Evolutionary conservation across 2,113 vertebrate genomes (phyloP), one percentile per base, ranked within the genome.

Genomic region (Procapra przewalskii): DNA sequence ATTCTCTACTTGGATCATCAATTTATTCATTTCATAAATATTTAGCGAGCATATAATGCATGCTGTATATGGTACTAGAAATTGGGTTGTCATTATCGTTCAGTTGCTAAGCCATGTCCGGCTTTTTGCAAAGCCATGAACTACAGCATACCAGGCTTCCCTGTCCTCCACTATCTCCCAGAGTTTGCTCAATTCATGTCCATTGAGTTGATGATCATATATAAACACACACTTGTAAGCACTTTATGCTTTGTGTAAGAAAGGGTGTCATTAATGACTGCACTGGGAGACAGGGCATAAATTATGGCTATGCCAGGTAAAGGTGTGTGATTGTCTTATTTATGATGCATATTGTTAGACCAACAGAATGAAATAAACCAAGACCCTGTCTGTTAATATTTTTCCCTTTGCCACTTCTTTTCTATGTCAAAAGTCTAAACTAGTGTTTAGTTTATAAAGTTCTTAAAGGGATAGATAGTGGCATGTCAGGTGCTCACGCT

Each of bases 21-120:
- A 62, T 62, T 90, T 25, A 91, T 82, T 94, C 40, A 88, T 54
- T 94, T 93, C 93, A 67, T 50, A 90, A 90, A 67, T 90, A 67
- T 83, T 89, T 77, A 83, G 52, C 21, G 45, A 93, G 59, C 10
- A 71, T 13, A 52, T 83, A 94, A 91, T 91, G 45, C 36, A 57
- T 77, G 60, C 88, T 23, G 71, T 82, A 52, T 55, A 43, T 19
- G 82, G 10, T 84, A n/a, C 36, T 33, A 93, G 64, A 97, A 64
- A 33, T 43, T 96, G 19, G 62, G 48, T 52, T 75, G 71, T 75
- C 23, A 14, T 75, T 75, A 13, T 75, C 1, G 0, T 43, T 75
- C 71, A 75, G 71, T 75, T 43, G 21, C 71, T 75, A 75, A 75
- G 36, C 10, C 0, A 6, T 75, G 36, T 43, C 36, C 0, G 36